Percentiles rank a stretch among this genome's conserved stretches.
Evolutionary conservation across 2,797 vertebrate genomes (phyloP).

Genomic region (Chloroceryle inda): DNA sequence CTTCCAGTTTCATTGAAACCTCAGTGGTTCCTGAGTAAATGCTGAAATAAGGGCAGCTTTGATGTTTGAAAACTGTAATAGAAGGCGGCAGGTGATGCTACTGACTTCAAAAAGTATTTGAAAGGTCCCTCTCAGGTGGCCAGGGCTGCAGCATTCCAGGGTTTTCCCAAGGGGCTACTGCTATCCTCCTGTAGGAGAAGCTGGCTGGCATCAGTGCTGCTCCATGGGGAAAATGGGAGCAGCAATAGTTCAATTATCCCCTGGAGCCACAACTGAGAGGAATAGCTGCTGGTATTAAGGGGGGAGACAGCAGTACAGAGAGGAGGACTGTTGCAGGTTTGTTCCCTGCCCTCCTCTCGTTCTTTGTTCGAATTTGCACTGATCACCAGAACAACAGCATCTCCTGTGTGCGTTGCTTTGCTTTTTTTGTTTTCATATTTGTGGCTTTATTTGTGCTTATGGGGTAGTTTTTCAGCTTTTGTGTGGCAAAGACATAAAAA

Average conservation of each 20-base stretch:
- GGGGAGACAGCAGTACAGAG: neutral
- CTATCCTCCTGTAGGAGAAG: neutral
- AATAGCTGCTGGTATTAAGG: neutral
- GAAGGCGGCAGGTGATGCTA: neutral
- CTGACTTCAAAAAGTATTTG: neutral
- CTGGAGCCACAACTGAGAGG: neutral
- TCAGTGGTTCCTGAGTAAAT: neutral
- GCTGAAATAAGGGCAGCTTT: conserved; percentile 41
- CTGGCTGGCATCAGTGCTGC: neutral
- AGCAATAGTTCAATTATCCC: conserved; percentile 42
- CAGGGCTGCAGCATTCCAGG: accelerated
- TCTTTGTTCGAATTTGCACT: neutral
- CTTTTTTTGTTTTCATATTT: neutral
- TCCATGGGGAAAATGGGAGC: neutral
- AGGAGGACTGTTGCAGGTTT: neutral
- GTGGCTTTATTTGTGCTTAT: neutral
- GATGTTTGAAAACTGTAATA: neutral
- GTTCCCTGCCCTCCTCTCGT: neutral
- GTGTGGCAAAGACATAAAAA: neutral
- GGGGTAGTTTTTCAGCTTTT: neutral
- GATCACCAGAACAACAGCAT: neutral
- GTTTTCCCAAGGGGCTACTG: neutral
- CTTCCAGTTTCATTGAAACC: conserved; percentile 12
- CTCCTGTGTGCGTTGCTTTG: neutral
- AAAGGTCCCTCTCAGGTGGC: accelerated